Evolutionary conservation across 37 sponge, comb jelly and placozoan species (phyloP), one percentile per base, ranked within the genome.

Genomic region (Ephydatia muelleri): DNA sequence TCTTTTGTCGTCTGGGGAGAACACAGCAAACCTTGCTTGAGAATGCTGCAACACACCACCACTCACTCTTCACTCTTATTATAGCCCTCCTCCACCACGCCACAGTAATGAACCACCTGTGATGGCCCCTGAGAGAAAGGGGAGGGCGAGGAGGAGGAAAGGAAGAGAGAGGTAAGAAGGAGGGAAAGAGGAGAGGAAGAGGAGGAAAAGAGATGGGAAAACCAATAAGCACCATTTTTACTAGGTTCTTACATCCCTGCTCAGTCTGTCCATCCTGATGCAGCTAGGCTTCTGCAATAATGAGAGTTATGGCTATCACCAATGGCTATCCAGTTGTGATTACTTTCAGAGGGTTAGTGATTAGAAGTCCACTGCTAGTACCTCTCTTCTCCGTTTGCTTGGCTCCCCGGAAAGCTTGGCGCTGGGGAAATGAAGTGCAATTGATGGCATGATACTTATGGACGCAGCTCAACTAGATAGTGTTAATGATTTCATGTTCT

Each of bases 341-440:
- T 67, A 88, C 88, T 79, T 83, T 88, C 68, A 49, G 48, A 25
- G 83, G 83, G 23, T 68, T 48, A 35, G 74, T 75, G 25, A 83
- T 40, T 28, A 88, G 73, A 2, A 78, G 73, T 38, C 84, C 88
- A 40, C 82, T 69, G 36, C 35, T 31, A 28, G 23, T 37, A 3
- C 32, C 35, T 38, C 1, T 33, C 16, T 27, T 48, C 65, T 83
- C 75, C 27, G 25, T 83, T 67, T 2, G 32, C 34, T 23, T 19
- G 3, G 27, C 35, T 21, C 65, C 30, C 65, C n/a, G 0, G 0
- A 23, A 27, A 12, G 75, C 39, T 21, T 19, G 65, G 3, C 36
- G 66, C 39, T 65, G 76, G 26, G 16, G 5, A 69, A 32, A 22
- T 35, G 4, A 69, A 38, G n/a, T 34, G 3, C 31, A 31, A 31